phyloP scores from a whole-genome alignment of 2,113 vertebrate species.

The Carollia perspicillata region DNA sequence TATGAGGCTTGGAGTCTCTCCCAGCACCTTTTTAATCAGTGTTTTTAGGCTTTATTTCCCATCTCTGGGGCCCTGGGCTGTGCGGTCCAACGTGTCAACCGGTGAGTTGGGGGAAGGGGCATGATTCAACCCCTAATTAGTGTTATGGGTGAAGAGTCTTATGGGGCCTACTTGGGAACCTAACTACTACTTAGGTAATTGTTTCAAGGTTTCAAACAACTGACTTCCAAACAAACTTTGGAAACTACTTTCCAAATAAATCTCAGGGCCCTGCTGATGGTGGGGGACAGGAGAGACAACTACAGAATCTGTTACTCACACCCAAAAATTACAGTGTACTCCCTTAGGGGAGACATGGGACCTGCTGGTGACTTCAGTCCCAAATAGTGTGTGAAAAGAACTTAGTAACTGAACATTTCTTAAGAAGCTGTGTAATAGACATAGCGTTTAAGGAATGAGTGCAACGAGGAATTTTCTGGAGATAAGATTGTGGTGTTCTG shows the following conservation, averaged over 20 bases:
- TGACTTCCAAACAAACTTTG: not conserved
- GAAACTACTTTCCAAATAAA: not conserved
- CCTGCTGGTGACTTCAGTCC: not conserved
- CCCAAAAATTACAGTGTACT: not conserved
- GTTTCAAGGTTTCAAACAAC: conserved; percentile 10
- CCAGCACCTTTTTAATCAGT: too few relatives aligned
- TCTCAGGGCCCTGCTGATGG: not conserved
- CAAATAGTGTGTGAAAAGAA: not conserved
- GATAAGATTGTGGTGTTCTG: not conserved
- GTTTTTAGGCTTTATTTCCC: too few relatives aligned
- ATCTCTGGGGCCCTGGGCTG: too few relatives aligned
- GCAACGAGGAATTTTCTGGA: not conserved
- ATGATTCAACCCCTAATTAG: not conserved
- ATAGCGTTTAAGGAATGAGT: not conserved
- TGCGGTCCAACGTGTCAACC: too few relatives aligned
- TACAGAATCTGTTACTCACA: not conserved
- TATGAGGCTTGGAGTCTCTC: too few relatives aligned
- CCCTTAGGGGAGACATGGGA: not conserved
- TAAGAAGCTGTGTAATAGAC: not conserved
- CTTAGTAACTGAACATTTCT: not conserved
- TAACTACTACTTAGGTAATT: not conserved
- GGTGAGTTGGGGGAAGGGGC: not conserved
- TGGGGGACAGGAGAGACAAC: too few relatives aligned
- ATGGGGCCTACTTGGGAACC: not conserved
- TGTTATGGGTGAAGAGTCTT: not conserved